Base-by-base conservation (phyloP, 1,140 invertebrate species). In the Pogonus chalceus region DNA sequence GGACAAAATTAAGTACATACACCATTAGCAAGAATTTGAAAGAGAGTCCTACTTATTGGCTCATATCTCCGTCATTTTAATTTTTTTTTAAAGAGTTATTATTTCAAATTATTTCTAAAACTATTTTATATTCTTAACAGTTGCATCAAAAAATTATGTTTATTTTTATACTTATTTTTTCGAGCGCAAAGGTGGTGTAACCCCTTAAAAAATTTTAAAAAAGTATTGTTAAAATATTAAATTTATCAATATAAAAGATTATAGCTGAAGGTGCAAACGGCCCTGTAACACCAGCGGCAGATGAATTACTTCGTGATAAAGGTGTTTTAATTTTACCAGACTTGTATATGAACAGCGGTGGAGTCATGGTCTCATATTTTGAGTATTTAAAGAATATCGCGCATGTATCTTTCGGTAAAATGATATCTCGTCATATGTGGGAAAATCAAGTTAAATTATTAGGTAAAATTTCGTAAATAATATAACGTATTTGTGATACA, bases 331-430 rank as follows among this genome's bases (percentile, higher is more conserved):
- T 92, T 23, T 81, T 94, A 56, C 91, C 91, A 12, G 90, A 93
- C 73, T 75, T 91, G 64, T 81, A 80, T 66, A 78, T 88, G 52
- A 94, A 93, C 71, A 88, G 87, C 52, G 91, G 90, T 64, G 92
- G 92, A 72, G 92, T 95, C 14, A 92, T 89, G 1, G 92, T 95
- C 1, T 93, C 90, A 12, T 94, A 90, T 69, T 95, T 95, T 69
- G 91, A 94, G 66, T 93, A 87, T 83, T 71, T 94, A 31, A 94
- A 94, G 71, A 95, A 95, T 68, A 72, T 95, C 9, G 93, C 90
- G 62, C 90, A 93, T 66, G 88, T 91, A 20, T 89, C 87, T 56
- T 94, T 87, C 68, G 92, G 91, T 1, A 80, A 90, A 59, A 75
- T 95, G 35, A 85, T 85, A 20, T 92, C n/a, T n/a, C n/a, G n/a